Base-by-base conservation (phyloP, 2,888 invertebrate genomes). In the Cactoblastis cactorum region DNA sequence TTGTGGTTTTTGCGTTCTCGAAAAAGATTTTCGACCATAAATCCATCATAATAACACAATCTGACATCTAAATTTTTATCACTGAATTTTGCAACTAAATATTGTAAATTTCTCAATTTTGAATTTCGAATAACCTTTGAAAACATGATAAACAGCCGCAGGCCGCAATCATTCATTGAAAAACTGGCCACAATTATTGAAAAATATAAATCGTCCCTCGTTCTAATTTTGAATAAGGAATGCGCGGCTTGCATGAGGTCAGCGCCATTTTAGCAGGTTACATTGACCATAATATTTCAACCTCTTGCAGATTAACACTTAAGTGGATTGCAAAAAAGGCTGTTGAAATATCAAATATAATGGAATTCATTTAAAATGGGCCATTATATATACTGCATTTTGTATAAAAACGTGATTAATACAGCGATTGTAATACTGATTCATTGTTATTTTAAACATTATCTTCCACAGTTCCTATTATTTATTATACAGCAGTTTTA, bases 141-240 rank as follows among this genome's bases (percentile, higher is more conserved):
- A 28, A 48, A 50, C 17, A 5, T 39, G 39, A 43, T 34, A 43
- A 47, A 33, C 28, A n/a, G 9, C 37, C 17, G 3, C 28, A 48
- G 24, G 9, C 28, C 37, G 24, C 37, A 28, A 24, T 48, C 47
- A 38, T 18, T 38, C 28, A 32, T 38, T 34, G 45, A 49, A 52
- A 28, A 51, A 53, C 52, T 54, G 39, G 50, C 53, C 50, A 53
- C 55, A 50, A 56, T 55, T 54, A 62, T 59, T 62, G 55, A 57
- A 62, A 58, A 58, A 56, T 52, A 57, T 59, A 60, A 62, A 61
- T 59, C 50, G 53, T 33, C 47, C 49, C 52, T 54, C 55, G 55
- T 61, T 62, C 54, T 43, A 52, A 55, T 56, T 61, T 59, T 58
- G 55, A 63, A 61, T 59, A 61, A 59, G 56, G 54, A 62, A 61